Conservation (phyloP, 1,140 invertebrate species). For the Hyles vespertilio region DNA sequence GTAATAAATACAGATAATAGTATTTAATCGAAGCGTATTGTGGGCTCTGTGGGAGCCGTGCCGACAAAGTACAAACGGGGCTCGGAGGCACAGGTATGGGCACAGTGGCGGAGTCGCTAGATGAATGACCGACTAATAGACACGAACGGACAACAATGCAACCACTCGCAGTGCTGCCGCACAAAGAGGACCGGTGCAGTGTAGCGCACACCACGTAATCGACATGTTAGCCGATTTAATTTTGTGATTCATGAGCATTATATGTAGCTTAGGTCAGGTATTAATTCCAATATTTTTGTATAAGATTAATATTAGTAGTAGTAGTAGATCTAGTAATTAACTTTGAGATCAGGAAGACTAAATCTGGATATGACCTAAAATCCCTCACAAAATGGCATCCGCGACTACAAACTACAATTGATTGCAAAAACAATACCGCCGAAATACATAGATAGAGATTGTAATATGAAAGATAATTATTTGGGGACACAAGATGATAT, state of each 20-base stretch:
- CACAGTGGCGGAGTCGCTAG: slow-evolving; percentile 2
- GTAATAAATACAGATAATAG: slow-evolving; percentile 50
- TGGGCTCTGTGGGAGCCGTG: slow-evolving; percentile 26
- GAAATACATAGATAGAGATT: too few relatives aligned
- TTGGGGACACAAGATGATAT: too few relatives aligned
- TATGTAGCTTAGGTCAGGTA: too few relatives aligned
- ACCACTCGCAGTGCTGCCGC: slow-evolving; percentile 7
- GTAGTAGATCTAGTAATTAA: too few relatives aligned
- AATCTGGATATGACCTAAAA: neutral
- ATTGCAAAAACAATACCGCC: too few relatives aligned
- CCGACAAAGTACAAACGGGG: slow-evolving; percentile 15
- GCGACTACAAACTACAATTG: neutral
- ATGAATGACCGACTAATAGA: slow-evolving; percentile 45
- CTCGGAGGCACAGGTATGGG: too few relatives aligned
- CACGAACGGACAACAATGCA: slow-evolving; percentile 29
- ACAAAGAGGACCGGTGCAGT: slow-evolving; percentile 28
- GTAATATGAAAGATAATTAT: too few relatives aligned
- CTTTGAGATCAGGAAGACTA: neutral
- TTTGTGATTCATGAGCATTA: too few relatives aligned
- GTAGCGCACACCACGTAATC: too few relatives aligned
- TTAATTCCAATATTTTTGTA: too few relatives aligned
- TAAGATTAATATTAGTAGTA: too few relatives aligned
- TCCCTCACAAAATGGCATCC: neutral
- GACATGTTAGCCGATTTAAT: too few relatives aligned
- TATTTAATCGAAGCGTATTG: slow-evolving; percentile 44